Evolutionary conservation across 1,140 invertebrate species (phyloP).

Genomic region (Prorops nasuta): DNA sequence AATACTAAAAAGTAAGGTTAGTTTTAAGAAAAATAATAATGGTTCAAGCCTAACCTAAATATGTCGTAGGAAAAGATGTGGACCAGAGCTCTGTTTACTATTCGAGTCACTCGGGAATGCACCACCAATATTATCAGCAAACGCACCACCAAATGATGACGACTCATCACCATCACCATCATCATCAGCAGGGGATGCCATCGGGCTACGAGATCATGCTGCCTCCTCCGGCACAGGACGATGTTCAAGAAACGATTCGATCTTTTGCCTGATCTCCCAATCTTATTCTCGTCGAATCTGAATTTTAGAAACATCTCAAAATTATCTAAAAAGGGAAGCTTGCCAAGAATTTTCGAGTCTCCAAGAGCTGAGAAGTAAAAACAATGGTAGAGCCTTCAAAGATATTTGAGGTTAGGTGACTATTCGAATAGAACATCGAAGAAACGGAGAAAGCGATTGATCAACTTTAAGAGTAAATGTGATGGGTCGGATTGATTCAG

Average conservation of each 20-base stretch:
- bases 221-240: conserved; percentile 43
- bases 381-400: no score
- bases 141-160: conserved; percentile 51
- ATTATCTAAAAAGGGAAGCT: no score
- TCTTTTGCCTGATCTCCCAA: conserved; percentile 33
- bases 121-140: conserved; percentile 53
- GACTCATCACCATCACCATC: conserved; percentile 46
- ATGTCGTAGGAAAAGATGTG: conserved; percentile 49
- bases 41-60: no score
- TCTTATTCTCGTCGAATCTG: not conserved
- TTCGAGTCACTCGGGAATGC: conserved; percentile 48
- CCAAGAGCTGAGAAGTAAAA: no score
- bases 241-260: conserved; percentile 29
- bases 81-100: conserved; percentile 51
- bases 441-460: no score
- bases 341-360: no score
- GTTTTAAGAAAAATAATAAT: conserved; percentile 3
- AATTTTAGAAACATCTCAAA: no score
- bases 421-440: no score
- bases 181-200: conserved; percentile 46
- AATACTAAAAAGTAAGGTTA: conserved; percentile 1
- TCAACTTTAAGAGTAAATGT: no score
- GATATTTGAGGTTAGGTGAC: no score
- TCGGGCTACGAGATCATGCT: conserved; percentile 52
- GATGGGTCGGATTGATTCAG: no score